A percentile compares a stretch with the other conserved stretches of the same genome.
Evolutionary conservation across 1,140 invertebrate species (phyloP).

Genomic region (Hydropsyche tenuis): DNA sequence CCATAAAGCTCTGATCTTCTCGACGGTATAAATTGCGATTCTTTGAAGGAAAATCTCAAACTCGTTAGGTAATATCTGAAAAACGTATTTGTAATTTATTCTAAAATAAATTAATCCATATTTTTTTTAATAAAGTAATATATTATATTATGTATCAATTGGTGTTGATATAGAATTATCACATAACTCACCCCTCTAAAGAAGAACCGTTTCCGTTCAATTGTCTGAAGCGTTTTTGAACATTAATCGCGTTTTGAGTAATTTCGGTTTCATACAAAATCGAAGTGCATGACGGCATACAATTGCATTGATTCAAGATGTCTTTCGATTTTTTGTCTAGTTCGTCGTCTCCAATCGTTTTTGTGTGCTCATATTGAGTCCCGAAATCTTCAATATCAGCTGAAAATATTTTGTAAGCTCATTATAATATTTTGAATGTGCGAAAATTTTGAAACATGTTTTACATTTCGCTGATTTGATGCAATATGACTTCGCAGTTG

Average conservation of each 20-base stretch:
- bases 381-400: too few relatives aligned
- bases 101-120: too few relatives aligned
- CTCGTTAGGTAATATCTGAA: background rate
- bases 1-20: constrained; percentile 69
- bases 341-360: background rate
- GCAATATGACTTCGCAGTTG: constrained; percentile 58
- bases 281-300: constrained; percentile 71
- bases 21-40: constrained; percentile 69
- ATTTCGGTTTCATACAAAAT: constrained; percentile 71
- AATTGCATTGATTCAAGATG: constrained; percentile 64
- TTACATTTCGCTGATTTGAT: constrained; percentile 58
- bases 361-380: background rate
- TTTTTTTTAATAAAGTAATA: too few relatives aligned
- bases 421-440: background rate
- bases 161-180: too few relatives aligned
- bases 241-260: constrained; percentile 67
- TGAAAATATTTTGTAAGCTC: background rate
- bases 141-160: too few relatives aligned
- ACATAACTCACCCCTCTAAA: too few relatives aligned
- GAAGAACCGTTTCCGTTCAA: too few relatives aligned
- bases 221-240: background rate
- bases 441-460: background rate
- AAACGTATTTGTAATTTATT: background rate
- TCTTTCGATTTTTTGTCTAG: constrained; percentile 27
- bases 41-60: constrained; percentile 62